Evolutionary conservation across 2,797 vertebrate genomes (phyloP).

Genomic region (Cirrhinus mrigala): DNA sequence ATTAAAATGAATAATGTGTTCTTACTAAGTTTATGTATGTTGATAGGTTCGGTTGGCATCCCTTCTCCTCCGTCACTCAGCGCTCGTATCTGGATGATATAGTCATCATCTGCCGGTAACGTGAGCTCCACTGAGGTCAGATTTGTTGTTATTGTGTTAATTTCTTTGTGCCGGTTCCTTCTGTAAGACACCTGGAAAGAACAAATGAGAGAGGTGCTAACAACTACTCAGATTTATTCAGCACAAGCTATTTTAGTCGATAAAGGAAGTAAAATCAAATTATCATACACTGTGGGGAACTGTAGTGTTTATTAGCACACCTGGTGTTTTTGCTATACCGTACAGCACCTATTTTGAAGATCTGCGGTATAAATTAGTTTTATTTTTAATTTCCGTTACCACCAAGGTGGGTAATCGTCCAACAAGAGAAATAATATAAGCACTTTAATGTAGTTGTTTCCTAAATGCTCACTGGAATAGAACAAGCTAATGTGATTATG

Average conservation of each 20-base stretch:
- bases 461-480: conserved; percentile 28
- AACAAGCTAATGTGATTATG: conserved; percentile 39
- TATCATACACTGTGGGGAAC: conserved; percentile 24
- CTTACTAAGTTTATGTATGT: conserved; percentile 90
- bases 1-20: not conserved
- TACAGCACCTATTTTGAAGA: conserved; percentile 6
- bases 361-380: conserved; percentile 4
- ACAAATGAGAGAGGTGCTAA: conserved; percentile 38
- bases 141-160: conserved; percentile 82
- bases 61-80: conserved; percentile 90
- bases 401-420: conserved; percentile 11
- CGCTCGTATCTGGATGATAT: conserved; percentile 87
- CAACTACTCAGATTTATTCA: conserved; percentile 20
- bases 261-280: conserved; percentile 38
- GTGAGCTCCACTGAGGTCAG: conserved; percentile 85
- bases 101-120: conserved; percentile 86
- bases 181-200: conserved; percentile 86
- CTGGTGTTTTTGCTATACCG: conserved; percentile 24
- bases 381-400: conserved; percentile 37
- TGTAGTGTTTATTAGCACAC: conserved; percentile 37
- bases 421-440: conserved; percentile 40
- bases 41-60: conserved; percentile 87
- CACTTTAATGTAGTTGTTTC: conserved; percentile 31
- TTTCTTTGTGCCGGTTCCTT: conserved; percentile 80
- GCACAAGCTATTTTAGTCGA: conserved; percentile 24